Evolutionary conservation across 1,140 invertebrate species (phyloP).

Genomic region (Drosophila erecta): DNA sequence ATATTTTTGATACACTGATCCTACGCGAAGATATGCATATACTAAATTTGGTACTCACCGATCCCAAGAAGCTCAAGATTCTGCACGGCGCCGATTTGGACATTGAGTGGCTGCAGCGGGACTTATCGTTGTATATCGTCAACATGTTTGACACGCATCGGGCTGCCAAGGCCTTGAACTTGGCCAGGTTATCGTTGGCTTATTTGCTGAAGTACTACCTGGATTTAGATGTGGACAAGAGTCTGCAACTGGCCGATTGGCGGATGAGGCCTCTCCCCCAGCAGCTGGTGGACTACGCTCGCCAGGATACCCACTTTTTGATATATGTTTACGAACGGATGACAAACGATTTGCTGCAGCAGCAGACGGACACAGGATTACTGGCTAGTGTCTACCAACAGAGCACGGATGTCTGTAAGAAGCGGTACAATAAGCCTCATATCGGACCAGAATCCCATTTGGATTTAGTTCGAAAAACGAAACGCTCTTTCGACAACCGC

Average conservation of each 20-base stretch:
- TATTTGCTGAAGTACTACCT: constrained; percentile 93
- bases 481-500: constrained; percentile 92
- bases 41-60: constrained; percentile 96
- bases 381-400: constrained; percentile 89
- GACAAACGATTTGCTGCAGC: constrained; percentile 91
- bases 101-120: constrained; percentile 97
- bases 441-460: constrained; percentile 90
- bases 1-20: constrained; percentile 94
- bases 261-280: constrained; percentile 95
- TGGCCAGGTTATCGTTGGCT: constrained; percentile 90
- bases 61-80: constrained; percentile 96
- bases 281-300: constrained; percentile 94
- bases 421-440: constrained; percentile 92
- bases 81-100: constrained; percentile 97
- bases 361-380: constrained; percentile 89
- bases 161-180: constrained; percentile 91
- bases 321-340: constrained; percentile 96
- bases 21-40: constrained; percentile 92
- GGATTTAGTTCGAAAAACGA: constrained; percentile 91
- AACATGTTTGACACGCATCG: constrained; percentile 99
- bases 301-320: constrained; percentile 98
- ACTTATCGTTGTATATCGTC: constrained; percentile 97
- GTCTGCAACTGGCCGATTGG: constrained; percentile 98
- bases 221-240: constrained; percentile 92
- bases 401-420: constrained; percentile 90